These are phyloP conservation scores for Epicauta chinensis DNA, from an alignment of 1,140 invertebrate species.

Conservation along the genomic window DNA sequence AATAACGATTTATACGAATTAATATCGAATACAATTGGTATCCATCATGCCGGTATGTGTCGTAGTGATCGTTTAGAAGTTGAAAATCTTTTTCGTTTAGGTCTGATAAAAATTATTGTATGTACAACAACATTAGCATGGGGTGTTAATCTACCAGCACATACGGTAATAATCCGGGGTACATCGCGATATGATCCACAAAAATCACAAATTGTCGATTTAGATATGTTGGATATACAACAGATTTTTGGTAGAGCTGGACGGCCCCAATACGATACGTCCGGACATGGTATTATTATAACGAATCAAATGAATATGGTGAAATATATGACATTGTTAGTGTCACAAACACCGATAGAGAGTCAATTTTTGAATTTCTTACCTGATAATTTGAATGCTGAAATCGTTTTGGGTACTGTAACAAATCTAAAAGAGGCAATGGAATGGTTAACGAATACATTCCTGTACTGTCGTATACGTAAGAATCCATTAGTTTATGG, in stretches of 20 bases:
- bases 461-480: conserved; percentile 89
- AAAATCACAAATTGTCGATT: conserved; percentile 88
- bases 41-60: conserved; percentile 95
- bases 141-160: conserved; percentile 98
- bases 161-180: conserved; percentile 96
- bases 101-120: conserved; percentile 86
- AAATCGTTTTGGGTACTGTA: conserved; percentile 92
- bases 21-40: conserved; percentile 82
- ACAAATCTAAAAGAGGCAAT: conserved; percentile 94
- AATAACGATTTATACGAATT: conserved; percentile 64
- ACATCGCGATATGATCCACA: conserved; percentile 98
- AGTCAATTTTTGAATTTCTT: conserved; percentile 91
- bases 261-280: conserved; percentile 86
- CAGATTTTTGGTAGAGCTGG: conserved; percentile 99
- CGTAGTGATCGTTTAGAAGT: conserved; percentile 70
- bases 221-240: conserved; percentile 95
- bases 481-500: conserved; percentile 76
- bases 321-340: conserved; percentile 91
- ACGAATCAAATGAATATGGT: conserved; percentile 88
- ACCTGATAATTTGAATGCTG: conserved; percentile 96
- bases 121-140: conserved; percentile 98
- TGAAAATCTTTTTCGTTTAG: conserved; percentile 84
- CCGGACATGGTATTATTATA: conserved; percentile 93
- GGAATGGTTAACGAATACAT: conserved; percentile 97
- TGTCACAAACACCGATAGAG: conserved; percentile 97